These are phyloP conservation scores for Excalfactoria chinensis DNA, from an alignment of 2,113 vertebrate genomes.

Conservation along the genomic window DNA sequence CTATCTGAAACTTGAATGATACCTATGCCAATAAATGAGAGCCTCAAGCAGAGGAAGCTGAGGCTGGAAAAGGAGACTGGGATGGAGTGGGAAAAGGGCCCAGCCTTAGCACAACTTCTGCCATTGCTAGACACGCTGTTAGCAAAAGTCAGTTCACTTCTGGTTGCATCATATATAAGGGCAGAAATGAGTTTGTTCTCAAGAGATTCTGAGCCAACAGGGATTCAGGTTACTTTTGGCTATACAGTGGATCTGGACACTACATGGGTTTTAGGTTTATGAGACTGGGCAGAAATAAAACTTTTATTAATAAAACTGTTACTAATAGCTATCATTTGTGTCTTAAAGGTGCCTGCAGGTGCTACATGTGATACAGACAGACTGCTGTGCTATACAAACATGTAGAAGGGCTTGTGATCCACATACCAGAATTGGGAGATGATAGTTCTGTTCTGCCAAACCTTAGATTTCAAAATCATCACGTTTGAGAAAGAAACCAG, in stretches of 20 bases:
- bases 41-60: not conserved
- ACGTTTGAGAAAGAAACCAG: not conserved
- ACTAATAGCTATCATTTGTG: not conserved
- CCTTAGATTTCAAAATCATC: slow-evolving; percentile 9
- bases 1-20: not conserved
- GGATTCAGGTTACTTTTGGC: not conserved
- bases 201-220: not conserved
- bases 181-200: not conserved
- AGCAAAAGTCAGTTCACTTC: not conserved
- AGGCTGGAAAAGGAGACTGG: not conserved
- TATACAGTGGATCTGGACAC: not conserved
- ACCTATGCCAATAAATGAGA: not conserved
- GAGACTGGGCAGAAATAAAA: not conserved
- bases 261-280: not conserved
- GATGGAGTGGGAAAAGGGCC: not conserved
- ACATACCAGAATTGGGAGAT: not conserved
- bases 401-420: not conserved
- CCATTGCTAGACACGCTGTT: not conserved
- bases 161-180: not conserved
- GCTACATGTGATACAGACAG: not conserved
- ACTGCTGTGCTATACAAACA: not conserved
- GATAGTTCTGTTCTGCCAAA: not conserved
- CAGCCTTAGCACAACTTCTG: not conserved
- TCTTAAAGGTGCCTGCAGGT: not conserved
- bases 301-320: not conserved